These are phyloP conservation scores for Lepidocyrtoides sp. DNA, from an alignment of 2,888 invertebrate genomes.

Conservation along the genomic window DNA sequence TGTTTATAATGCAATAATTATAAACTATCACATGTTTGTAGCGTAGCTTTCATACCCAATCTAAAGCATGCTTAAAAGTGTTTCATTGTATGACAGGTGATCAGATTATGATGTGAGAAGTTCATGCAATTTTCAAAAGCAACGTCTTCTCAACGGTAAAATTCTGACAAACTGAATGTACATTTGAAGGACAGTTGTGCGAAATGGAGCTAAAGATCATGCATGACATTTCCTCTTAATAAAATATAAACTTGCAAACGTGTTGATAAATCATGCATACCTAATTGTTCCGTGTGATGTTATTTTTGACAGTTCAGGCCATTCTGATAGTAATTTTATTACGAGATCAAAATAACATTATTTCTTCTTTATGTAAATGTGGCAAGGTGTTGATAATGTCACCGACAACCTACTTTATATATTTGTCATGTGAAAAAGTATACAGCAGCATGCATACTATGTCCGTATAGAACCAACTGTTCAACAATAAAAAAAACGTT, in stretches of 20 bases:
- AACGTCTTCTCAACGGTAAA: too few species aligned
- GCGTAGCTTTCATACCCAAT: background rate
- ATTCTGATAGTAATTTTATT: slow-evolving; percentile 65
- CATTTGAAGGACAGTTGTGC: background rate
- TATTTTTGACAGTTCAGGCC: slow-evolving; percentile 19
- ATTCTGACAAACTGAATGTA: too few species aligned
- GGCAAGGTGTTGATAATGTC: background rate
- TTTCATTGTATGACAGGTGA: background rate
- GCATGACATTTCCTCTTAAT: background rate
- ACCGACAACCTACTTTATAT: background rate
- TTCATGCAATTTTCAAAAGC: background rate
- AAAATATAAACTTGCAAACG: too few species aligned
- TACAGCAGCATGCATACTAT: background rate
- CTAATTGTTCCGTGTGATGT: background rate
- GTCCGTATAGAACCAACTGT: too few species aligned
- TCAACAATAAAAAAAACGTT: slow-evolving; percentile 44
- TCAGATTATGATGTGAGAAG: background rate
- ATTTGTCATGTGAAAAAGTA: background rate
- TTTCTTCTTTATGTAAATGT: background rate
- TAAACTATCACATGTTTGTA: background rate
- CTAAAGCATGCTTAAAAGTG: background rate
- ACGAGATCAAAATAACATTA: slow-evolving; percentile 50
- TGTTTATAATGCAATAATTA: too few species aligned
- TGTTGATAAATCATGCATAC: background rate
- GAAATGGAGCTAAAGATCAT: background rate